Evolutionary conservation across 2,888 invertebrate genomes (phyloP), one percentile per base, ranked within the genome.

Genomic region (Nomada fucata): DNA sequence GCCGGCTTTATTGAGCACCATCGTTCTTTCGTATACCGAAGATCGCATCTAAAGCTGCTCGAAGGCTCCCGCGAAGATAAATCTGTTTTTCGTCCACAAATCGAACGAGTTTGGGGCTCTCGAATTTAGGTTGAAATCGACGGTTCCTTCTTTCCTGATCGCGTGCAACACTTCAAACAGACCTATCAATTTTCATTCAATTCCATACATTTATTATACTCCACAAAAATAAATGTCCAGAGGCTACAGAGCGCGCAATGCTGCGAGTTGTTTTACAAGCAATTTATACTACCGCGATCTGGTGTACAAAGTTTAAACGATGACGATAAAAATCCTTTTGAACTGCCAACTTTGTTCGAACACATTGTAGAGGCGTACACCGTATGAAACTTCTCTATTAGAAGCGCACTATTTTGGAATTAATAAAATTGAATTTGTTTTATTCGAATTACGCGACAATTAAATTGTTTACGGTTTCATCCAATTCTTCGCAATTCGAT

Each of bases 1-100:
- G 63, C 52, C 44, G 57, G 70, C 71, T 71, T 68, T 80, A 82
- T 82, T 64, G 59, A 76, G 71, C 67, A 76, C 36, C 75, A 10
- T 23, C 52, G 57, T 82, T 82, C 65, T 36, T 53, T 11, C n/a
- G 42, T 63, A 44, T 55, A 50, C 53, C 29, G 42, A 44, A 36
- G 65, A 70, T 67, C 68, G 53, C 20, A 76, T 69, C 53, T 23
- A 60, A 53, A 80, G 68, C 59, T 57, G 53, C 71, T 71, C 65
- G 68, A 72, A 53, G 52, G 53, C 57, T 57, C 52, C 26, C 29
- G 55, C 50, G 61, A 74, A 68, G 72, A 77, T 76, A 82, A 78
- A 82, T 76, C 63, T 53, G 67, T 36, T 61, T 69, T 64, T 47
- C 60, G 68, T 64, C 52, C 13, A 55, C 78, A 61, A 65, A 68